Evolutionary conservation across 2,113 vertebrate genomes (phyloP), one percentile per base, ranked within the genome.

Genomic region (Mastomys natalensis): DNA sequence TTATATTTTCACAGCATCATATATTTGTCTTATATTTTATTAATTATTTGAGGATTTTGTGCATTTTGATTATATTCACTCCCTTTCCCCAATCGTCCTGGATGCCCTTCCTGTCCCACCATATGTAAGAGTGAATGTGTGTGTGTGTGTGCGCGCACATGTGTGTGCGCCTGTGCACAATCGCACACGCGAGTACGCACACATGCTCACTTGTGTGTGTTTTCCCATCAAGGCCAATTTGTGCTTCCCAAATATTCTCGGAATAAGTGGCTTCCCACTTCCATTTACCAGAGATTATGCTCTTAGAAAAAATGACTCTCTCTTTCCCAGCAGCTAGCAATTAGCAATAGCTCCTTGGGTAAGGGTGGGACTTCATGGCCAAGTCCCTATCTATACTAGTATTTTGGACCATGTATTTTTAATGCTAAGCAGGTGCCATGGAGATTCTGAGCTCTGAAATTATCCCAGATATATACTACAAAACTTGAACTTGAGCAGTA

Each of bases 401-500:
- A 82, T 85, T 34, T 15, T 62, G 37, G 17, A 51, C 43, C 16
- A 40, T 76, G 72, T 62, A 66, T 81, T 74, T 85, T 90, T 90
- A 88, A 70, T 80, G 48, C 11, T 24, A 89, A 60, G 66, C 21
- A 89, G 45, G 66, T 78, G 22, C 60, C 53, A 85, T 34, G 53
- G 37, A 89, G 87, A 87, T 24, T 55, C 40, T 78, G 64, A 58
- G 64, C 60, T 94, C 84, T 94, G 70, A 92, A 95, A 91, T 48
- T 21, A 76, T 94, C 48, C 37, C 19, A 93, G 34, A 80, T 58
- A 91, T 70, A 64, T 16, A 72, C 55, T 88, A 89, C 17, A 45
- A 82, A 95, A 85, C 10, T 60, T 64, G 53, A 89, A 89, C 26
- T 86, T 91, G 12, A 45, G 70, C 45, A 84, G 16, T 51, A 15